Evolutionary conservation across 2,797 vertebrate genomes (phyloP), one percentile per base, ranked within the genome.

Genomic region (Xenops minutus): DNA sequence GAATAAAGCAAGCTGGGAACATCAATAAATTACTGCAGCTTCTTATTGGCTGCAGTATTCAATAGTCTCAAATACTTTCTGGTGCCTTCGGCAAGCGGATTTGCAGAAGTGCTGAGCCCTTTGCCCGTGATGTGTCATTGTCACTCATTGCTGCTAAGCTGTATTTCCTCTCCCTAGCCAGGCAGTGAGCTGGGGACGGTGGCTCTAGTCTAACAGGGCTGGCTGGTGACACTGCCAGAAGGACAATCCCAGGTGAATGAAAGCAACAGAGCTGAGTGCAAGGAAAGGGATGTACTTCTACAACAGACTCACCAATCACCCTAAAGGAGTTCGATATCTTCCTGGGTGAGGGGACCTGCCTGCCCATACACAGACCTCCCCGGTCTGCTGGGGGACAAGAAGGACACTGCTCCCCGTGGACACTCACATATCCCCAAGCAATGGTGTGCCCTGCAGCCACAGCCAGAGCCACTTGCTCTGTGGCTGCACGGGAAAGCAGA

Each of bases 21-120:
- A 88, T 91, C 95, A 91, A 90, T 96, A 96, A 93, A 92, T 97
- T 92, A 92, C 94, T 43, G 73, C 78, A 84, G 90, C 89, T 62
- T 89, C 91, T 76, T 88, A 91, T 80, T 95, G 93, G 95, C 93
- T 92, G 58, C 89, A 81, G 75, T 72, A 93, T 89, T 95, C 92
- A 79, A 96, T 93, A 86, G 79, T 69, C 91, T 91, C 64, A 96
- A 92, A 93, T 88, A 88, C 73, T 96, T 96, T 67, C 89, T 95
- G 92, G 73, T 79, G 95, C 96, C 95, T 90, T 78, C 59, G 89
- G 95, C 95, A 91, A 92, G 86, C 72, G 82, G 93, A 85, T 87
- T 85, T 92, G 86, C 87, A 69, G 51, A 93, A 95, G 51, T 34
- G 81, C 94, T 68, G 87, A 95, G 92, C 73, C 81, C 9, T 13